A percentile compares a stretch with the other conserved stretches of the same genome.
phyloP scores from a whole-genome alignment of 2,797 vertebrate genomes.

The Mareca penelope region DNA sequence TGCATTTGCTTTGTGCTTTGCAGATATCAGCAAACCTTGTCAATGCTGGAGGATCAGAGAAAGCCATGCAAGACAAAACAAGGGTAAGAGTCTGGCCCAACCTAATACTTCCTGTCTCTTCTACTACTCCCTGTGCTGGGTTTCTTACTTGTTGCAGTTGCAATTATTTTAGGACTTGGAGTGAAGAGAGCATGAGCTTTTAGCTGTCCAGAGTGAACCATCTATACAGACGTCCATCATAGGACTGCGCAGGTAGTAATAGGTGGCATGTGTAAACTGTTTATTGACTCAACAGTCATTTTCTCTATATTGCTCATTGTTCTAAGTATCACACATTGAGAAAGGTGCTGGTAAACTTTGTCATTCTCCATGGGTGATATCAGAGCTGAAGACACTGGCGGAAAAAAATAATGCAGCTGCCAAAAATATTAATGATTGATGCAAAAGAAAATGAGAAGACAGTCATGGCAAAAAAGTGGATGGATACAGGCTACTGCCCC shows the following conservation, averaged over 20 bases:
- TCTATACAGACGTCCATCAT: rapidly evolving
- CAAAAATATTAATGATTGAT: not conserved
- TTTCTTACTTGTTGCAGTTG: not conserved
- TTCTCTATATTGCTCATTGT: not conserved
- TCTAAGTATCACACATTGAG: not conserved
- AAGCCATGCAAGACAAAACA: not conserved
- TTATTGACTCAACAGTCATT: not conserved
- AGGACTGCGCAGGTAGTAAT: not conserved
- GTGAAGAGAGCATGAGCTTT: not conserved
- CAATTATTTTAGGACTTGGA: not conserved
- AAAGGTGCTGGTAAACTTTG: not conserved
- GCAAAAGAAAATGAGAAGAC: not conserved
- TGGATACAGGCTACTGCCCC: not conserved
- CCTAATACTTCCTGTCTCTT: rapidly evolving
- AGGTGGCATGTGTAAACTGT: rapidly evolving
- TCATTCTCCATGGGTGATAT: not conserved
- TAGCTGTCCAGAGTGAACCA: rapidly evolving
- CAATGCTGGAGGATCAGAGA: not conserved
- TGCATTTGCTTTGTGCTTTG: not conserved
- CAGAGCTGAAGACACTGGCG: not conserved
- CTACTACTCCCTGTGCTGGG: rapidly evolving
- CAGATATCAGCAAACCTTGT: not conserved
- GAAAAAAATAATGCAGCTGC: not conserved
- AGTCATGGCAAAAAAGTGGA: not conserved
- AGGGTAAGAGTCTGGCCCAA: not conserved